Base-by-base conservation (phyloP, 2,113 vertebrate species). In the Corythornis vintsioides region DNA sequence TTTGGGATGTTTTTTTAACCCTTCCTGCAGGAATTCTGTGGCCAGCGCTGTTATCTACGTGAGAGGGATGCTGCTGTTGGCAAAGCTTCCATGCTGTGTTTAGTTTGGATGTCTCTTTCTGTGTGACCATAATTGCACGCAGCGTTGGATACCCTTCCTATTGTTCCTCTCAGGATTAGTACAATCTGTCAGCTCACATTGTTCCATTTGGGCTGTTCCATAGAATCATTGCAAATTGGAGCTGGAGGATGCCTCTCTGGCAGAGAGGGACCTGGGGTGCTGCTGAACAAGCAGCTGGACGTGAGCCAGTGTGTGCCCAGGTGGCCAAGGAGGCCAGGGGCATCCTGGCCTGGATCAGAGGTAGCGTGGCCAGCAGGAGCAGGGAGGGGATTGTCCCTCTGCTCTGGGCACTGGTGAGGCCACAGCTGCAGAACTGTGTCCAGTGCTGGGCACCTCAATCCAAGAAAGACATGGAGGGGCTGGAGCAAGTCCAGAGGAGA, bases 121-220 rank as follows among this genome's bases (percentile, higher is more conserved):
- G 40, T 33, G 45, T 64, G 79, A 75, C 52, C 21, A 2, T 88
- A 81, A 89, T 86, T 83, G 48, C 28, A 31, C 48, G 11, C 26
- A 33, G 4, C 56, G 28, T 65, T 60, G 53, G 29, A 35, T 67
- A n/a, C 19, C 53, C 45, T 67, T 92, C 88, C 48, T 91, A 13
- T 90, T 93, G 70, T 86, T 94, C 45, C 26, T 72, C 47, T 71
- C 69, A 84, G 75, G 42, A 79, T 72, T 81, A 93, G 29, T 75
- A 52, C 42, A 82, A 75, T 81, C 80, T 78, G 33, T 81, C 50
- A 53, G 82, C 88, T 84, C 33, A 40, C 15, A 43, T 69, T 73
- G n/a, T 82, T 92, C 82, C 47, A 28, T 82, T 83, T 45, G n/a
- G 19, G 60, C 92, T 83, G 11, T 69, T 91, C 65, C n/a, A 40